Base-by-base conservation (phyloP, 2,888 invertebrate genomes). In the Scaptomyza reducta region DNA sequence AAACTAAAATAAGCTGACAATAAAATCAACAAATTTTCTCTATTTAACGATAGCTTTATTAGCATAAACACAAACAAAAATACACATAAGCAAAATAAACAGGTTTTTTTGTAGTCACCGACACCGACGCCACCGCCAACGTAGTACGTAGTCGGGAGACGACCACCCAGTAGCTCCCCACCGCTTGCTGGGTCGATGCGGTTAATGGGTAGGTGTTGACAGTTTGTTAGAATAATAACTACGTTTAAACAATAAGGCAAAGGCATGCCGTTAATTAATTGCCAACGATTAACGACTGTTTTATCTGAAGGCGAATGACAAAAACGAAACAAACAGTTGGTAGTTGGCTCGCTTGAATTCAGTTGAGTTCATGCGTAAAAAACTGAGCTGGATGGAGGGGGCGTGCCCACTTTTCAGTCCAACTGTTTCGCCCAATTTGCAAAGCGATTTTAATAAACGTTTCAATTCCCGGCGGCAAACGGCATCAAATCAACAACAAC, bases 171-270 rank as follows among this genome's bases (percentile, higher is more conserved):
- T 61, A 65, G 56, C 59, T 41, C 40, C 16, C 16, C 10, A 40
- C 16, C 49, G 44, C 51, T 14, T 18, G 51, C 14, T 22, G 33
- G 29, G 22, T 45, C 41, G 69, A 57, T 54, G 61, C n/a, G 49
- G 44, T 71, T 70, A 54, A 72, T 73, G 68, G 71, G 63, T 74
- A 82, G 85, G 82, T 83, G 82, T 83, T 83, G 82, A 83, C 82
- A 85, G 82, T 85, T 82, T 51, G 75, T 65, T 77, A 66, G 79
- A 72, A 85, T 82, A 85, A 85, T 82, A 77, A 85, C 85, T 70
- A 75, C 77, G 79, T 79, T 73, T 73, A 82, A 78, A 68, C 70
- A 66, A 74, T 40, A 81, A 62, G 67, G 57, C 54, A 35, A 16
- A 22, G 71, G 68, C 74, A 62, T 25, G 56, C 62, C 47, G 67